Evolutionary conservation across 2,888 invertebrate genomes (phyloP).

Genomic region (Fissipunctia ypsillon): DNA sequence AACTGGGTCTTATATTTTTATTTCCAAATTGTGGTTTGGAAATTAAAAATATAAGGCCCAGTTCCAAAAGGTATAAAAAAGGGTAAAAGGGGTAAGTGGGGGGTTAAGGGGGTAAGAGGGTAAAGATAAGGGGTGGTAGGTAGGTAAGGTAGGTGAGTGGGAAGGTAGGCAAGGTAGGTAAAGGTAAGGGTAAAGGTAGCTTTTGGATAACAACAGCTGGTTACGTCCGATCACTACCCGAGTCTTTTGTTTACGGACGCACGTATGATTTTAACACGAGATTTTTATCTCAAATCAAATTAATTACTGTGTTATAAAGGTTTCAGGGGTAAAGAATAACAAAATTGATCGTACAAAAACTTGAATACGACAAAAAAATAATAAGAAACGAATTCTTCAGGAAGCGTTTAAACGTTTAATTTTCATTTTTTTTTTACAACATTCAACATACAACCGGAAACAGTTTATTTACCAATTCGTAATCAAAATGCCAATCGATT

Average conservation of each 20-base stretch:
- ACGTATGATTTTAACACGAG: slow-evolving; percentile 42
- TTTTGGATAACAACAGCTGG: neutral
- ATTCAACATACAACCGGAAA: too few relatives aligned
- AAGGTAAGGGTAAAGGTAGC: too few relatives aligned
- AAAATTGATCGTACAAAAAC: neutral
- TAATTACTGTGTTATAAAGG: slow-evolving; percentile 37
- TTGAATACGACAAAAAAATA: neutral
- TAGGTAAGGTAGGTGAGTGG: too few relatives aligned
- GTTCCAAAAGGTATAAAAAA: too few relatives aligned
- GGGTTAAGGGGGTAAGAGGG: too few relatives aligned
- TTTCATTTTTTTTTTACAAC: neutral
- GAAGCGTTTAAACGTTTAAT: neutral
- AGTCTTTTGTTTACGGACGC: slow-evolving; percentile 54
- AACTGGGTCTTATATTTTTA: neutral
- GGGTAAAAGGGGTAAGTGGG: too few relatives aligned
- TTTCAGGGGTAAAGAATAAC: slow-evolving; percentile 4
- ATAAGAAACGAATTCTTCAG: too few relatives aligned
- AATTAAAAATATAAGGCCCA: too few relatives aligned
- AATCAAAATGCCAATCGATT: neutral
- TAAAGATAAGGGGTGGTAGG: too few relatives aligned
- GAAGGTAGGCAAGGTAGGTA: too few relatives aligned
- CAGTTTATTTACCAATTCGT: neutral
- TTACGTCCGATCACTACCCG: slow-evolving; percentile 41
- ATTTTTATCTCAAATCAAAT: slow-evolving; percentile 57
- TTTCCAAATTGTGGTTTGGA: too few relatives aligned